Evolutionary conservation across 1,140 invertebrate species (phyloP).

Genomic region (Drosophila lini): DNA sequence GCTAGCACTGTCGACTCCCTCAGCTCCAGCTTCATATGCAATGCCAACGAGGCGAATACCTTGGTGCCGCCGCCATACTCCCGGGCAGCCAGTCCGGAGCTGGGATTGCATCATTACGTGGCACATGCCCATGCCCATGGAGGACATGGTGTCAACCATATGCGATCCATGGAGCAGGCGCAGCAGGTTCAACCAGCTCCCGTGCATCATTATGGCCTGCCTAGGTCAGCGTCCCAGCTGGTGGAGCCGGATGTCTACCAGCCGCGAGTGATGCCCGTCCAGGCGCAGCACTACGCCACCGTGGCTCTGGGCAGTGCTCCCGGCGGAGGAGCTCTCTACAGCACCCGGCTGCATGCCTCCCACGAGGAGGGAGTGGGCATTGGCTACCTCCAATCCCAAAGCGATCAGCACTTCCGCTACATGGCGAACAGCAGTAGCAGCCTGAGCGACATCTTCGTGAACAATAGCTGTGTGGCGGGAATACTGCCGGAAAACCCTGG

Average conservation of each 20-base stretch:
- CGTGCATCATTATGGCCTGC: constrained; percentile 54
- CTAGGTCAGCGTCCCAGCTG: constrained; percentile 77
- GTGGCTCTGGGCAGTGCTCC: constrained; percentile 52
- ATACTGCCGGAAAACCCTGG: constrained; percentile 7
- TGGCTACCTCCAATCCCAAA: constrained; percentile 73
- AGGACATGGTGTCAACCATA: constrained; percentile 10
- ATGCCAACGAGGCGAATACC: constrained; percentile 91
- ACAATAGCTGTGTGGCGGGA: constrained; percentile 66
- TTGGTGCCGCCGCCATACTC: constrained; percentile 92
- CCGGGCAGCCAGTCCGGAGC: constrained; percentile 89
- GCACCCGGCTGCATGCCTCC: constrained; percentile 60
- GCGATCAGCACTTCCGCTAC: constrained; percentile 80
- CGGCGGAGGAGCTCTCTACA: constrained; percentile 50
- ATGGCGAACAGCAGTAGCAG: constrained; percentile 78
- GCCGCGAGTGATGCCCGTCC: constrained; percentile 20
- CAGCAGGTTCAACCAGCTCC: constrained; percentile 13
- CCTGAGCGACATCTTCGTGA: constrained; percentile 82
- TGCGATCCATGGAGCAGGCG: constrained; percentile 34
- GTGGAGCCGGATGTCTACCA: constrained; percentile 58
- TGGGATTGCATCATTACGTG: constrained; percentile 84
- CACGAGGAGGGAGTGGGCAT: constrained; percentile 41
- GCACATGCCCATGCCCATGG: constrained; percentile 57
- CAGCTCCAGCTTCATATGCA: constrained; percentile 93
- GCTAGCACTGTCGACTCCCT: constrained; percentile 92
- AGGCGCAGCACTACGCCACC: constrained; percentile 58